Evolutionary conservation across 2,888 invertebrate genomes (phyloP), one percentile per base, ranked within the genome.

Genomic region (Rambutsinella grinnellia): DNA sequence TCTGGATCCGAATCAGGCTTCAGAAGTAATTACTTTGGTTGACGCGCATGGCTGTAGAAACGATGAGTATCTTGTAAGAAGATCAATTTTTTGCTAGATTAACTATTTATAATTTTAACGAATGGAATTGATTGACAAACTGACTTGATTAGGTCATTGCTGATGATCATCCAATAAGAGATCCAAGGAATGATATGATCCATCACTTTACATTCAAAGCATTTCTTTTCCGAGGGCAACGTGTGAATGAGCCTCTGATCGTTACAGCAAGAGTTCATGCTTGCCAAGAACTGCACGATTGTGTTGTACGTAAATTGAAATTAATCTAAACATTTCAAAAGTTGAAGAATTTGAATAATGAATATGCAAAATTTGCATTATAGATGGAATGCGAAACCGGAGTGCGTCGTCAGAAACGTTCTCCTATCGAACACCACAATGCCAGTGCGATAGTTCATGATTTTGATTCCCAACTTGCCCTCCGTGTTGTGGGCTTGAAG

Each of bases 181-280:
- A 84, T 58, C 82, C 82, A 17, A 61, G 82, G 44, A 84, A 84
- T 57, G 81, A 82, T 21, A 75, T 84, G 47, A 76, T 84, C 0
- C 79, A 83, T 69, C 82, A 83, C 26, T 84, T 84, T 63, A 81
- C 79, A 2, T 84, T 84, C 68, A 83, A 81, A 56, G 84, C 84
- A 10, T 84, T 84, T 49, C 78, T 83, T 2, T 84, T 84, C 67
- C 76, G 82, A 17, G 84, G 84, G 13, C 84, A 84, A 53, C 77
- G 81, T 53, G 81, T 80, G n/a, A 80, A 80, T 51, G 84, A 84
- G 68, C 84, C 84, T 0, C 66, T 84, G 10, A 78, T 84, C 44
- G 79, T 84, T 3, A 84, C 84, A 10, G 82, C 82, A 10, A 81
- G 79, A 72, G 82, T 84, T 10, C 81, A 81, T 49, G 84, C 82